Conservation (phyloP, 1,140 invertebrate species). For the Aethina tumida region DNA sequence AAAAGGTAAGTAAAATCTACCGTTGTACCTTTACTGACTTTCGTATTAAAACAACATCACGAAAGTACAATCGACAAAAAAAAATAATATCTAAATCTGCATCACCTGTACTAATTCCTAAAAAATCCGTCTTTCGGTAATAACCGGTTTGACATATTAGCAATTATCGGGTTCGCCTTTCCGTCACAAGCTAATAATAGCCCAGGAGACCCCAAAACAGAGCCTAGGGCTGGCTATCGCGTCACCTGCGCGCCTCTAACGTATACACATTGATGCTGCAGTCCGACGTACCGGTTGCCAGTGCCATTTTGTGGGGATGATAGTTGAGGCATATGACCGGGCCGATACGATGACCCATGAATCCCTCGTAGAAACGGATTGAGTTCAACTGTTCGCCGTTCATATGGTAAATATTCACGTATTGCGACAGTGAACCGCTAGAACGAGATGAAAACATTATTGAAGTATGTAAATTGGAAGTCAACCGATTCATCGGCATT, state of each 20-base stretch:
- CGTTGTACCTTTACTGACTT: too few relatives aligned
- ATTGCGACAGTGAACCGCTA: slow-evolving; percentile 75
- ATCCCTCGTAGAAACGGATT: slow-evolving; percentile 82
- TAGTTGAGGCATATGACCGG: slow-evolving; percentile 78
- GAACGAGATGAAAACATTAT: slow-evolving; percentile 25
- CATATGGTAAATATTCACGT: slow-evolving; percentile 68
- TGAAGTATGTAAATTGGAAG: too few relatives aligned
- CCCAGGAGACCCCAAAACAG: slow-evolving; percentile 20
- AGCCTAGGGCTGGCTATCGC: slow-evolving; percentile 31
- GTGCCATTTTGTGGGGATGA: slow-evolving; percentile 67
- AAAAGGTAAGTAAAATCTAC: too few relatives aligned
- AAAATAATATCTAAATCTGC: too few relatives aligned
- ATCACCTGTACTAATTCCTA: too few relatives aligned
- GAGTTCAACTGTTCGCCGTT: slow-evolving; percentile 58
- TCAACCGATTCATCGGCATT: too few relatives aligned
- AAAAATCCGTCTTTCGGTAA: too few relatives aligned
- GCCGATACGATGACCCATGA: slow-evolving; percentile 78
- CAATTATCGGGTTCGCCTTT: too few relatives aligned
- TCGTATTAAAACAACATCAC: too few relatives aligned
- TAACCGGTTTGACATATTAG: too few relatives aligned
- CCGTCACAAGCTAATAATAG: slow-evolving; percentile 4
- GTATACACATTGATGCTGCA: slow-evolving; percentile 67
- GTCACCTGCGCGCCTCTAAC: slow-evolving; percentile 54
- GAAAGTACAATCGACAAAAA: too few relatives aligned
- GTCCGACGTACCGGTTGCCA: slow-evolving; percentile 72